These are phyloP conservation scores for Drosophila picticornis DNA, from an alignment of 2,888 invertebrate species.

Conservation along the genomic window DNA sequence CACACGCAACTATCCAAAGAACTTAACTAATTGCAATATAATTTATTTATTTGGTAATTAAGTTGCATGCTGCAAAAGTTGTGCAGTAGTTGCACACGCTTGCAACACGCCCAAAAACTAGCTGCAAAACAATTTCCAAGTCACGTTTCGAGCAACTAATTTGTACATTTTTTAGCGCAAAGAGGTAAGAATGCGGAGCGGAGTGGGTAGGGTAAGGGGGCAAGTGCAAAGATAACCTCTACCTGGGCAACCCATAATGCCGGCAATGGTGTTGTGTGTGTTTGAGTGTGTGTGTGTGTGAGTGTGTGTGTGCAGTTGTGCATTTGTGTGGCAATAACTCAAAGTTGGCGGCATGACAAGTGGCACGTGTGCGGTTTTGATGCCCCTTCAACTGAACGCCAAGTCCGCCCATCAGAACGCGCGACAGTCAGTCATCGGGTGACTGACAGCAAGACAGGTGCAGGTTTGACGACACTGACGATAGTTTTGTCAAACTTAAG, in stretches of 20 bases:
- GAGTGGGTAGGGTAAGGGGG: slow-evolving; percentile 27
- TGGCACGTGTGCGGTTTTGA: slow-evolving; percentile 74
- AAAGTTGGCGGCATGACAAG: slow-evolving; percentile 70
- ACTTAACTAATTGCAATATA: slow-evolving; percentile 69
- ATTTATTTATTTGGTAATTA: slow-evolving; percentile 78
- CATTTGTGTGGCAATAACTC: slow-evolving; percentile 62
- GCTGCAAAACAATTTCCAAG: slow-evolving; percentile 58
- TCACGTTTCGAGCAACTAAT: slow-evolving; percentile 79
- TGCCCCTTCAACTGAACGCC: slow-evolving; percentile 63
- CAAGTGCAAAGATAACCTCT: slow-evolving; percentile 5
- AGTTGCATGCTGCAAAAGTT: slow-evolving; percentile 63
- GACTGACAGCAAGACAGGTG: slow-evolving; percentile 26
- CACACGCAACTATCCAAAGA: slow-evolving; percentile 8
- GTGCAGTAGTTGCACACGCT: slow-evolving; percentile 37
- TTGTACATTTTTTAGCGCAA: slow-evolving; percentile 72
- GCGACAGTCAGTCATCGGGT: slow-evolving; percentile 10
- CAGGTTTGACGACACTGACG: slow-evolving; percentile 35
- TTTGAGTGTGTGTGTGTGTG: slow-evolving; percentile 3
- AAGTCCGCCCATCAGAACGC: slow-evolving; percentile 45
- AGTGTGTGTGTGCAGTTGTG: neutral
- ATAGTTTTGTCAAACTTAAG: slow-evolving; percentile 72
- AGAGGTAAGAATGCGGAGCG: slow-evolving; percentile 10
- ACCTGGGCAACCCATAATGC: slow-evolving; percentile 29
- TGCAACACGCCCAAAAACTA: slow-evolving; percentile 37
- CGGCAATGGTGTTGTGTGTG: neutral